These are phyloP conservation scores for Pseudochaenichthys georgianus DNA, from an alignment of 2,797 vertebrate species.

Conservation along the genomic window DNA sequence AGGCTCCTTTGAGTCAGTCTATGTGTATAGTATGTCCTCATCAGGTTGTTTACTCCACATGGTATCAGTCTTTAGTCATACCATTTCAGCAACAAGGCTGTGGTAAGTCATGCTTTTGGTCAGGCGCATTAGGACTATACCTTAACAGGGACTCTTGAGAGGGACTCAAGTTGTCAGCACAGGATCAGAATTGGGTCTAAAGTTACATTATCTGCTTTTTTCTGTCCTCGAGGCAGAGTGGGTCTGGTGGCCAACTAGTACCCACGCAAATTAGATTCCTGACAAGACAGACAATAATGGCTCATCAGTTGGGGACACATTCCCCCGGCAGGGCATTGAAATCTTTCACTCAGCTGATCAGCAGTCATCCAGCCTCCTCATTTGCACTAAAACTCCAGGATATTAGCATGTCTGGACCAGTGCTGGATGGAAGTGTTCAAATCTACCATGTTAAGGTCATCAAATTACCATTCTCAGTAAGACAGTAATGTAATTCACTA, in stretches of 20 bases:
- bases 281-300: slow-evolving; percentile 35
- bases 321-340: not conserved
- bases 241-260: slow-evolving; percentile 10
- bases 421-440: slow-evolving; percentile 5
- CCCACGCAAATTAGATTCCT: slow-evolving; percentile 27
- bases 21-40: slow-evolving; percentile 71
- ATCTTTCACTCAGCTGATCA: slow-evolving; percentile 23
- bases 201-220: slow-evolving; percentile 21
- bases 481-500: not conserved
- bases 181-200: slow-evolving; percentile 26
- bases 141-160: slow-evolving; percentile 1
- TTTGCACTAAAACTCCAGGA: slow-evolving; percentile 1
- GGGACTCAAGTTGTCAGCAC: slow-evolving; percentile 38
- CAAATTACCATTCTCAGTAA: not conserved
- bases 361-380: not conserved
- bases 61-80: slow-evolving; percentile 52
- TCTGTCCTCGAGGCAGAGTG: slow-evolving; percentile 4
- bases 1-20: slow-evolving; percentile 66
- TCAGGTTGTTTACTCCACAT: slow-evolving; percentile 67
- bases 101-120: slow-evolving; percentile 30
- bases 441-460: not conserved
- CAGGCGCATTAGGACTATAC: slow-evolving; percentile 26
- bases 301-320: slow-evolving; percentile 31
- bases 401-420: not conserved
- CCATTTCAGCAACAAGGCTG: slow-evolving; percentile 57